phyloP scores from a whole-genome alignment of 1,140 invertebrate genomes.

The Diachasmimorpha longicaudata region DNA sequence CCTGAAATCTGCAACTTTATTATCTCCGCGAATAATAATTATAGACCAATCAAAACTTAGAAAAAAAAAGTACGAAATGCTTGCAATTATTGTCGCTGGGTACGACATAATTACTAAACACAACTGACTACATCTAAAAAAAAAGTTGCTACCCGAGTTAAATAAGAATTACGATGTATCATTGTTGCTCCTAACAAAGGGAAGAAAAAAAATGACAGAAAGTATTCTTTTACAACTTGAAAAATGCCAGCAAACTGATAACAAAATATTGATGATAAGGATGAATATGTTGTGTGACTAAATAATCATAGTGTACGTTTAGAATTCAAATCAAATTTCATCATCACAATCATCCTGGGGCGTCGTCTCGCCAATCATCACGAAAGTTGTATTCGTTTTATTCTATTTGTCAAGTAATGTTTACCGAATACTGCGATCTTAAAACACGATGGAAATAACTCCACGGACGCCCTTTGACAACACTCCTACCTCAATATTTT shows the following conservation, averaged over 20 bases:
- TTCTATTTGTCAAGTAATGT: constrained; percentile 6
- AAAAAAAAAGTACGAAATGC: too few relatives aligned
- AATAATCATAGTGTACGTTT: neutral
- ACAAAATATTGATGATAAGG: neutral
- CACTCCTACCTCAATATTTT: constrained; percentile 27
- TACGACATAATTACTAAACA: neutral
- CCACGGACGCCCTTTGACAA: constrained; percentile 20
- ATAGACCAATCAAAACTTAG: too few relatives aligned
- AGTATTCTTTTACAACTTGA: constrained; percentile 3
- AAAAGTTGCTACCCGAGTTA: neutral
- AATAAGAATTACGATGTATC: neutral
- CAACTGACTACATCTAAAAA: neutral
- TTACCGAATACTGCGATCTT: neutral
- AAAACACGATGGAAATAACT: neutral
- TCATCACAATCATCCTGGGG: constrained; percentile 14
- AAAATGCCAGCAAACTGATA: neutral
- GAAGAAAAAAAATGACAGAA: neutral
- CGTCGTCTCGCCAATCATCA: constrained; percentile 15
- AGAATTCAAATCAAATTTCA: constrained; percentile 2
- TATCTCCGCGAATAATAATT: too few relatives aligned
- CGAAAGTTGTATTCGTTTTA: neutral
- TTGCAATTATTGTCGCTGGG: neutral
- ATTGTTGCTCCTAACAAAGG: neutral
- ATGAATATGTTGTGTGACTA: neutral
- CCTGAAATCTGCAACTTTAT: too few relatives aligned